Evolutionary conservation across 1,140 invertebrate genomes (phyloP).

Genomic region (Agrypnia vestita): DNA sequence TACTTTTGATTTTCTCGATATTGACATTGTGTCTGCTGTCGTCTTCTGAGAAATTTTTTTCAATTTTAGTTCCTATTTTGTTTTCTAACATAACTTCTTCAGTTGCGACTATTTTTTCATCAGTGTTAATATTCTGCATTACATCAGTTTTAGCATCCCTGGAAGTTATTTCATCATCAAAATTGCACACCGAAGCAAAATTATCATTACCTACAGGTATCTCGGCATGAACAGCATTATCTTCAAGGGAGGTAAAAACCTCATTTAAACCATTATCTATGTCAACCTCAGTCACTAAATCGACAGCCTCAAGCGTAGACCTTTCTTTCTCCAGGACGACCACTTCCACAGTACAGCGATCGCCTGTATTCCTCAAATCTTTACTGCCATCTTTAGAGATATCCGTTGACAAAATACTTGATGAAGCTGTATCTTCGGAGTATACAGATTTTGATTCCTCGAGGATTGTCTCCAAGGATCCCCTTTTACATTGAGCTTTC

Average conservation of each 20-base stretch:
- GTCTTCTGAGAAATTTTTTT: background rate
- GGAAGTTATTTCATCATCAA: too few species aligned
- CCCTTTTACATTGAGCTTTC: conserved; percentile 2
- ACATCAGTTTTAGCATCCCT: too few species aligned
- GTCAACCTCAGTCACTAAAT: background rate
- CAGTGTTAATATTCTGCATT: too few species aligned
- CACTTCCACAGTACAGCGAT: too few species aligned
- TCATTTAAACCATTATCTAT: background rate
- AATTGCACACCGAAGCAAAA: too few species aligned
- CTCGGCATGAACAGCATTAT: background rate
- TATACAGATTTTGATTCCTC: conserved; percentile 37
- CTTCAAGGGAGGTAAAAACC: background rate
- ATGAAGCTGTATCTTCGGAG: background rate
- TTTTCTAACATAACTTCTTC: background rate
- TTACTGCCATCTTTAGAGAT: background rate
- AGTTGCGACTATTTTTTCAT: too few species aligned
- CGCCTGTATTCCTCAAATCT: too few species aligned
- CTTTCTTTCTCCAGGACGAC: too few species aligned
- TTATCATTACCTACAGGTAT: background rate
- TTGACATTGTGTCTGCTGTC: background rate
- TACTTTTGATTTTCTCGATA: background rate
- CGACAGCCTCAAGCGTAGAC: background rate
- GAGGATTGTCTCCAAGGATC: conserved; percentile 28
- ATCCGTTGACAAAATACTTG: background rate
- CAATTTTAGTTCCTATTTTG: background rate